A percentile compares a stretch with the other conserved stretches of the same genome.
These are phyloP conservation scores for Tenebrosternarchus preto DNA, from an alignment of 2,113 vertebrate species.

Conservation along the genomic window DNA sequence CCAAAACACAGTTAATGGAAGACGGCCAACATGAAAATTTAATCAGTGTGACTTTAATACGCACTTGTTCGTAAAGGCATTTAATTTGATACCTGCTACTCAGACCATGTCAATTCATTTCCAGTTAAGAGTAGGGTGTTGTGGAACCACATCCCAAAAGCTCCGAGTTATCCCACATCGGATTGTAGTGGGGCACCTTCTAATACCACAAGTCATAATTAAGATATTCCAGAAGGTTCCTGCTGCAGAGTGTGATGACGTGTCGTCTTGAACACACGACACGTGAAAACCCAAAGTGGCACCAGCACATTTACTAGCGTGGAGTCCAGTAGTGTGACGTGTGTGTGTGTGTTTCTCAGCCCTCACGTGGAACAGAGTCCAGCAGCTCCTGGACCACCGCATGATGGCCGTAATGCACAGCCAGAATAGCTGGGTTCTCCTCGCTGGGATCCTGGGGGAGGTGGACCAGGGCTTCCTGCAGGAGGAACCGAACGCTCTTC, in stretches of 20 bases:
- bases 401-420: slow-evolving; percentile 81
- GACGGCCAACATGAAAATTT: no score
- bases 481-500: slow-evolving; percentile 80
- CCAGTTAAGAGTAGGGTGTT: neutral
- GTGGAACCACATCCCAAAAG: neutral
- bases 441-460: slow-evolving; percentile 79
- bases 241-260: no score
- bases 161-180: neutral
- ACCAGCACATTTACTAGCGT: neutral
- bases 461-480: slow-evolving; percentile 74
- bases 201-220: neutral
- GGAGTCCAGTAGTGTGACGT: neutral
- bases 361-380: slow-evolving; percentile 81
- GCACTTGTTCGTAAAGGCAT: no score
- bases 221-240: neutral
- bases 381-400: slow-evolving; percentile 81
- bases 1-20: no score
- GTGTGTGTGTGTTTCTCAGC: neutral
- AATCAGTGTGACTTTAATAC: no score
- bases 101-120: neutral
- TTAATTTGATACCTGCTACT: neutral
- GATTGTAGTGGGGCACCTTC: neutral
- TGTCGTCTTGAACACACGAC: neutral
- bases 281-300: no score
- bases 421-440: slow-evolving; percentile 84